These are phyloP conservation scores for Tridacna crocea DNA, from an alignment of 2,888 invertebrate species.

Conservation along the genomic window DNA sequence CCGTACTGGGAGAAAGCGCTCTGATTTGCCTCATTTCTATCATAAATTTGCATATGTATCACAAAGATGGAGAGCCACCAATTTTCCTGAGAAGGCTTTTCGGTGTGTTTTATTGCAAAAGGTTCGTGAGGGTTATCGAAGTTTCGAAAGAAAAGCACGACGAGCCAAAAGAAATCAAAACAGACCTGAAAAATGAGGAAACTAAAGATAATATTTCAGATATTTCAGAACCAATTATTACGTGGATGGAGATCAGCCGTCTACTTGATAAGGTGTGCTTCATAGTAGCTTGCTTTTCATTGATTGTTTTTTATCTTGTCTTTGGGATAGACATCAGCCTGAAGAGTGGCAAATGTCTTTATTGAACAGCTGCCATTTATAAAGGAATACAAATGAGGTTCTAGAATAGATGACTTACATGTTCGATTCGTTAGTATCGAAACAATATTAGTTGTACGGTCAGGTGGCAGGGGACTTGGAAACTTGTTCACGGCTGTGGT, in stretches of 20 bases:
- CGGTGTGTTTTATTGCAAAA: background rate
- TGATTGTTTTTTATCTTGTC: constrained; percentile 12
- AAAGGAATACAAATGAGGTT: too few species aligned
- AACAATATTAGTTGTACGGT: too few species aligned
- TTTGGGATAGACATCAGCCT: background rate
- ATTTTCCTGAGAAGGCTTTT: background rate
- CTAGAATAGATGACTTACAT: too few species aligned
- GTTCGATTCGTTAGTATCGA: too few species aligned
- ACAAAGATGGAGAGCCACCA: background rate
- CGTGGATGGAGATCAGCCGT: constrained; percentile 16
- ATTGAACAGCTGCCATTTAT: too few species aligned
- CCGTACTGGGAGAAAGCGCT: background rate
- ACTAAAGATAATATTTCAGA: too few species aligned
- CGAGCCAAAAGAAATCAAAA: background rate
- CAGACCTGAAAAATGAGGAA: background rate
- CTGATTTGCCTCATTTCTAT: background rate
- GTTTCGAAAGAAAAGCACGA: background rate
- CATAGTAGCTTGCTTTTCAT: background rate
- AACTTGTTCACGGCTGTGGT: too few species aligned
- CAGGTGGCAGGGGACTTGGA: too few species aligned
- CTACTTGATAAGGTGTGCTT: constrained; percentile 11
- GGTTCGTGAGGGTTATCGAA: background rate
- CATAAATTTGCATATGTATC: background rate
- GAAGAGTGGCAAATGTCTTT: background rate
- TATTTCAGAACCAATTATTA: too few species aligned